Base-by-base conservation (phyloP, 1,140 invertebrate species). In the Lepidurus couesii region DNA sequence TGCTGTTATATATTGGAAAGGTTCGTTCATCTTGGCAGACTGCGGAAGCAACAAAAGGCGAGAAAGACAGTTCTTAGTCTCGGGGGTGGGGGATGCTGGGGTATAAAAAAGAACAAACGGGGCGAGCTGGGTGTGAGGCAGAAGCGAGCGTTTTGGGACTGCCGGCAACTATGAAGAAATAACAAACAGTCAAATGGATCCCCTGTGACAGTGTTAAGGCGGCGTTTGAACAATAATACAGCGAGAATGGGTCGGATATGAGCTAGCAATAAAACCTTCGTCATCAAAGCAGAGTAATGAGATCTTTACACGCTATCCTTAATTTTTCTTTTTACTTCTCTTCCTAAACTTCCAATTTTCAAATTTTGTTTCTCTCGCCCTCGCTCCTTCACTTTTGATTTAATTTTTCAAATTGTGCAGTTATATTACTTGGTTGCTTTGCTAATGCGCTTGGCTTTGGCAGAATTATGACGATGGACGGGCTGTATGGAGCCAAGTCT, bases 191-290 rank as follows among this genome's bases (percentile, higher is more conserved):
- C 53, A 13, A 65, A 65, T 16, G 53, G 13, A 7, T 65, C 53
- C 53, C 53, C 53, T 21, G 53, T 21, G 53, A 65, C 53, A 65
- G 53, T 65, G 16, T 65, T 65, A 65, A n/a, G 53, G 53, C 53
- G 53, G 53, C n/a, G 13, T 65, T 65, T 65, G 16, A 65, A 65
- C 53, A 65, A 65, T 65, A 65, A 65, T 21, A 65, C 21, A 21
- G 53, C 53, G 16, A 65, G 16, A 65, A 65, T 21, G 4, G 13
- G 53, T 65, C 53, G 53, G n/a, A 65, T 65, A 65, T 21, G 53
- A 65, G 53, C n/a, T 65, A 9, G 53, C 53, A 65, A 65, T 65
- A 65, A 65, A 65, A 65, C n/a, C 53, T 65, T 47, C 53, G 16
- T 65, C 53, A n/a, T 65, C 53, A 65, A 21, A 65, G 53, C 8